phyloP scores from a whole-genome alignment of 2,113 vertebrate genomes.

The Myiozetetes cayanensis region DNA sequence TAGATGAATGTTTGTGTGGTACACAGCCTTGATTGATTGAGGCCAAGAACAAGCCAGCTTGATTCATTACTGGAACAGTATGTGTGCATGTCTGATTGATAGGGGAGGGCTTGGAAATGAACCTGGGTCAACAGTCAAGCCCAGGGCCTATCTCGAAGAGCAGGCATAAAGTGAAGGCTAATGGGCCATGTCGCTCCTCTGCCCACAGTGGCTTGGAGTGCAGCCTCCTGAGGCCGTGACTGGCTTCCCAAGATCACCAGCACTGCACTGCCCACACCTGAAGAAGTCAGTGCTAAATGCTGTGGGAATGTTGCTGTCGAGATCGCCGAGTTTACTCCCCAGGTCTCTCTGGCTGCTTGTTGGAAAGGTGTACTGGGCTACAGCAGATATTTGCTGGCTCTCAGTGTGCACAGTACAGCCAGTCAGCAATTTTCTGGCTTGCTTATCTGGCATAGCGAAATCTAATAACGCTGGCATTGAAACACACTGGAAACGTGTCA shows the following conservation, averaged over 20 bases:
- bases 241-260: neutral
- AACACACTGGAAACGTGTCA: neutral
- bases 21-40: constrained; percentile 21
- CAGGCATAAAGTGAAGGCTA: neutral
- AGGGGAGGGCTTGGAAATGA: constrained; percentile 1
- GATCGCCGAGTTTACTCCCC: neutral
- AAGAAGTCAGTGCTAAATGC: neutral
- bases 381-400: neutral
- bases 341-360: neutral
- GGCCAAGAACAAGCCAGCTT: neutral
- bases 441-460: neutral
- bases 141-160: neutral
- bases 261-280: rapidly evolving
- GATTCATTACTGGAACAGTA: constrained; percentile 23
- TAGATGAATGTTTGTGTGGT: neutral
- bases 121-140: neutral
- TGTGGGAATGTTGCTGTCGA: rapidly evolving
- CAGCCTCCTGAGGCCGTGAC: neutral
- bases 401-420: neutral
- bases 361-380: neutral
- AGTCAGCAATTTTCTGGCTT: neutral
- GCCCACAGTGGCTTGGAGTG: neutral
- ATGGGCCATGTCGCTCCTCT: rapidly evolving
- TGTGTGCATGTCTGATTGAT: neutral
- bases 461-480: neutral